Evolutionary conservation across 1,140 invertebrate genomes (phyloP), one percentile per base, ranked within the genome.

Genomic region (Monochamus saltuarius): DNA sequence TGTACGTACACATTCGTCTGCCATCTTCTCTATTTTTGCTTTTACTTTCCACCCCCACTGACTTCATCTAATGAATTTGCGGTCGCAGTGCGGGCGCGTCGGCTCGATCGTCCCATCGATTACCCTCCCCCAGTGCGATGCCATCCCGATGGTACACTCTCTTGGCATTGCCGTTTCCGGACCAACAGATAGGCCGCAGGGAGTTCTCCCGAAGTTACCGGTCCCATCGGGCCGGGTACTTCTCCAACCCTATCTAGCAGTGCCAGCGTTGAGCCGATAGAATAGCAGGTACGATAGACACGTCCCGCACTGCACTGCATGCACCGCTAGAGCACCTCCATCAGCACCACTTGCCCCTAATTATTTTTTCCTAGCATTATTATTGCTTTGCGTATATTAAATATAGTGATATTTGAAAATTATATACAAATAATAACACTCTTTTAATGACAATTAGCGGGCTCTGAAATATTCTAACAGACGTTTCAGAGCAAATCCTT

Each of bases 141-240:
- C 87, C 88, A 19, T 89, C 89, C 59, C 82, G 90, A 70, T 93
- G 89, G 91, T 92, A 91, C 82, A 93, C 90, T 56, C 84, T 94
- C 62, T 84, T 94, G 77, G 92, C 92, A 59, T 84, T 94, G 69
- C 92, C 91, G 64, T 94, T 94, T 80, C 90, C 91, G 71, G 92
- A 94, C 80, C 91, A 94, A 81, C 91, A 92, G 76, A 86, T 93
- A 69, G 91, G 90, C 60, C 80, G 91, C 65, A 82, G 91, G 59
- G 90, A 94, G 78, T 89, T 92, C 74, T 85, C 85, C 57, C 84
- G 90, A 60, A 83, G 85, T 65, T 85, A 87, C 76, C 83, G 87
- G 73, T 80, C 83, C 80, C 65, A 89, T 80, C 84, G 89, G 69
- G 90, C 90, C 61, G 90, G 90, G 65, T 91, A 91, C 80, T 93